Evolutionary conservation across 1,140 invertebrate species (phyloP), one percentile per base, ranked within the genome.

Genomic region (Wiebesia pumilae): DNA sequence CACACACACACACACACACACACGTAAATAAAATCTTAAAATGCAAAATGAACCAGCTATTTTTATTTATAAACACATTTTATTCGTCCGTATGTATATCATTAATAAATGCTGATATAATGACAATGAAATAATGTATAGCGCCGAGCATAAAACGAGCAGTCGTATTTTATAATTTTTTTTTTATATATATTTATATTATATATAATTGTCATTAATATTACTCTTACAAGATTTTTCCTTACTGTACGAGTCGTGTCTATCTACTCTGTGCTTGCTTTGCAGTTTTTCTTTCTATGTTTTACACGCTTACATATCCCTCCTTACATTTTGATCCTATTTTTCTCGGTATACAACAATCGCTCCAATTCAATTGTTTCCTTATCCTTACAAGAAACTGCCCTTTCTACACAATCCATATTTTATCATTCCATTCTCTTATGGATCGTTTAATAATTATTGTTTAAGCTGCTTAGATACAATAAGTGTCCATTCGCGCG

Each of bases 1-100:
- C n/a, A n/a, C n/a, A n/a, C n/a, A n/a, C n/a, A n/a, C n/a, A n/a
- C n/a, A n/a, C n/a, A n/a, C n/a, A n/a, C n/a, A n/a, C n/a, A n/a
- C n/a, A n/a, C n/a, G n/a, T n/a, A n/a, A n/a, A n/a, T n/a, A n/a
- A n/a, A 38, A 73, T 9, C 88, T 81, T 87, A 81, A 87, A 75
- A 75, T 75, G 9, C 9, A 43, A 75, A 75, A 75, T 75, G 6
- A 78, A 78, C 51, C 10, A 51, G 38, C 80, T 43, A 43, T 30
- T 91, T 91, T 92, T 93, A 92, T 92, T 92, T 92, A 93, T 92
- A 93, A 92, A 93, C 92, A 93, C 92, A 93, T 92, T 93, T 93
- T 93, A 93, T 93, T 93, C 90, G 90, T 92, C 91, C 90, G 91
- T 92, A 93, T 91, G 91, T 92, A 92, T 93, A 92, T 93, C 90